Conservation (phyloP, 2,888 invertebrate genomes). For the Geotrupes spiniger region DNA sequence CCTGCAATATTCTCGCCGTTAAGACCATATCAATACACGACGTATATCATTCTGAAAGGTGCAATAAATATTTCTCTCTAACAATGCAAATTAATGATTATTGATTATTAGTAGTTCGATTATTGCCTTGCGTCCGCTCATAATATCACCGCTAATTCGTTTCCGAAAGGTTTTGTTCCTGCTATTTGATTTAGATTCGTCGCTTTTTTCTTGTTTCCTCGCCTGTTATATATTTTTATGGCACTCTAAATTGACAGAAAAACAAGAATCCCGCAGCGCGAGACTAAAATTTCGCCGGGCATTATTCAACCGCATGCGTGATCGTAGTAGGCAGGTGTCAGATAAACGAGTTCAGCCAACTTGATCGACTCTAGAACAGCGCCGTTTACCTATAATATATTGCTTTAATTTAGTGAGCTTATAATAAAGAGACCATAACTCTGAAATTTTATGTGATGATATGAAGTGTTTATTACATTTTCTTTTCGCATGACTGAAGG, state of each 20-base stretch:
- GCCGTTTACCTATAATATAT: slow-evolving; percentile 30
- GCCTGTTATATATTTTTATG: slow-evolving; percentile 37
- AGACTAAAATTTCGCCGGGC: slow-evolving; percentile 35
- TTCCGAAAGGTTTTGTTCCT: background rate
- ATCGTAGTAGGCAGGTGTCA: slow-evolving; percentile 36
- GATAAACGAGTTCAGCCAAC: slow-evolving; percentile 37
- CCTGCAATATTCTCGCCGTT: no score
- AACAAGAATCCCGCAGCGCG: slow-evolving; percentile 44
- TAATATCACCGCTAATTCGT: background rate
- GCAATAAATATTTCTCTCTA: no score
- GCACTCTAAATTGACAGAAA: slow-evolving; percentile 46
- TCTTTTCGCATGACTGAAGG: slow-evolving; percentile 32
- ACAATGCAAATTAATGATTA: no score
- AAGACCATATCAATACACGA: no score
- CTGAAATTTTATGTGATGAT: slow-evolving; percentile 31
- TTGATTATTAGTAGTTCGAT: background rate
- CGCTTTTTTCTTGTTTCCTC: slow-evolving; percentile 8
- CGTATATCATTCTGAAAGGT: no score
- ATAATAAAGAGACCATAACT: slow-evolving; percentile 31
- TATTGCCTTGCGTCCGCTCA: background rate
- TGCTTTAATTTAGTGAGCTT: slow-evolving; percentile 31
- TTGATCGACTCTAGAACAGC: slow-evolving; percentile 34
- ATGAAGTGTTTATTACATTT: slow-evolving; percentile 37
- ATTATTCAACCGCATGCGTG: slow-evolving; percentile 40
- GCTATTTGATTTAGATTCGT: slow-evolving; percentile 5